Percentiles rank a stretch among this genome's conserved stretches.
These are phyloP conservation scores for Callosobruchus maculatus DNA, from an alignment of 2,888 invertebrate species.

Conservation along the genomic window DNA sequence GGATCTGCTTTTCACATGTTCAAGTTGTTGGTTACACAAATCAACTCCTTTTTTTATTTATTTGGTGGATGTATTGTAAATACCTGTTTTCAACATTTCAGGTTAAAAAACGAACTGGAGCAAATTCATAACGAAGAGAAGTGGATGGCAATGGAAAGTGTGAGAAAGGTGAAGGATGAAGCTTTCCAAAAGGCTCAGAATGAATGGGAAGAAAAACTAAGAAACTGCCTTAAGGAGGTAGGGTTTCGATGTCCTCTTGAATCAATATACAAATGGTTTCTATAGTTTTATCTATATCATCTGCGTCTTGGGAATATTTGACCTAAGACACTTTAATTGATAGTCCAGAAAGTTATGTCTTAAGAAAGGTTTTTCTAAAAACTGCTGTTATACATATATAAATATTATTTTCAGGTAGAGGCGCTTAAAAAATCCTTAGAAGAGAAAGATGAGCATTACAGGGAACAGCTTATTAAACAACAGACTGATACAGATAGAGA, in stretches of 20 bases:
- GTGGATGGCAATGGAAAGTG: constrained; percentile 54
- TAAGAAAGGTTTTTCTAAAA: no score
- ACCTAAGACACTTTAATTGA: constrained; percentile 2
- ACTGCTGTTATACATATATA: no score
- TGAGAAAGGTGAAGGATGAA: constrained; percentile 56
- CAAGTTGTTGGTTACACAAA: no score
- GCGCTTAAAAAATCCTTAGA: constrained; percentile 62
- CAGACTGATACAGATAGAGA: constrained; percentile 67
- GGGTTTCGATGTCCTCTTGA: not conserved
- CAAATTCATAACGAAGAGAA: constrained; percentile 60
- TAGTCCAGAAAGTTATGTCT: no score
- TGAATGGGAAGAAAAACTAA: constrained; percentile 53
- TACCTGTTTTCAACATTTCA: no score
- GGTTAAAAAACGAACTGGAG: constrained; percentile 60
- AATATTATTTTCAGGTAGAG: constrained; percentile 62
- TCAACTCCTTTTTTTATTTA: no score
- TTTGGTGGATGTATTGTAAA: no score
- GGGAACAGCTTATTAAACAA: constrained; percentile 56
- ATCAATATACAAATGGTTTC: no score
- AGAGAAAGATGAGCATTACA: constrained; percentile 58
- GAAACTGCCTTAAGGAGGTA: constrained; percentile 55
- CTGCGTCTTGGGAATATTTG: no score
- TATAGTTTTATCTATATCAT: no score
- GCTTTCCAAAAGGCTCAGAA: constrained; percentile 54
- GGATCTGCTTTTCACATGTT: no score